Percentiles rank a stretch among this genome's conserved stretches.
phyloP scores from a whole-genome alignment of 2,888 invertebrate species.

The Eurytoma adleriae region DNA sequence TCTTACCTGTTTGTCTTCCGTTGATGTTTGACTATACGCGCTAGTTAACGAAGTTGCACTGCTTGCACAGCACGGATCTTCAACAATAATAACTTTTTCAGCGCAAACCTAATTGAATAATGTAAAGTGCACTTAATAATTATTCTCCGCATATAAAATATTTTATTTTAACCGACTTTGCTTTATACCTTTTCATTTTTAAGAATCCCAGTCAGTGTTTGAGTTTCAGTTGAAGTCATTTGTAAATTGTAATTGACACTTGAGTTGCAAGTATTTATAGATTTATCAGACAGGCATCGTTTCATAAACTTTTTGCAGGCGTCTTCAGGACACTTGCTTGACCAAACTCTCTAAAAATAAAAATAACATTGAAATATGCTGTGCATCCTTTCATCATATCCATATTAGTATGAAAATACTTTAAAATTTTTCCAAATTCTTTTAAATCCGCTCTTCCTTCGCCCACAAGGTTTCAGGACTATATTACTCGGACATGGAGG shows the following conservation, averaged over 20 bases:
- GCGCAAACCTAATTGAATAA: background rate
- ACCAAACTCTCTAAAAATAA: conserved; percentile 2
- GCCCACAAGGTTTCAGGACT: background rate
- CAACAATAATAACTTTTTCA: background rate
- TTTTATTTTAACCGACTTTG: background rate
- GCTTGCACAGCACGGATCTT: background rate
- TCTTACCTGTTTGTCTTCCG: no score
- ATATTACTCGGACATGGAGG: background rate
- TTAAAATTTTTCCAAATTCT: background rate
- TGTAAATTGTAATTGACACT: background rate
- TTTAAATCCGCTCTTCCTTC: background rate
- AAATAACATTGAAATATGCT: background rate
- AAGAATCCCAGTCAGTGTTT: background rate
- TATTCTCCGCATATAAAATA: background rate
- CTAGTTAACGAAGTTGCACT: background rate
- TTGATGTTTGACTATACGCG: no score
- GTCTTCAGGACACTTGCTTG: background rate
- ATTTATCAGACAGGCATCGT: background rate
- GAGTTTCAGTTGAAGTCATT: background rate
- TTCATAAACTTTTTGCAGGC: background rate
- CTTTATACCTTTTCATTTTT: conserved; percentile 1
- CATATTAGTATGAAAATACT: background rate
- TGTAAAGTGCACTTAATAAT: background rate
- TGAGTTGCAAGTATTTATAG: conserved; percentile 2
- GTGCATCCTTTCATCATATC: background rate